A percentile compares a stretch with the other conserved stretches of the same genome.
Conservation (phyloP, 2,888 invertebrate genomes). For the Heteropelma amictum region DNA sequence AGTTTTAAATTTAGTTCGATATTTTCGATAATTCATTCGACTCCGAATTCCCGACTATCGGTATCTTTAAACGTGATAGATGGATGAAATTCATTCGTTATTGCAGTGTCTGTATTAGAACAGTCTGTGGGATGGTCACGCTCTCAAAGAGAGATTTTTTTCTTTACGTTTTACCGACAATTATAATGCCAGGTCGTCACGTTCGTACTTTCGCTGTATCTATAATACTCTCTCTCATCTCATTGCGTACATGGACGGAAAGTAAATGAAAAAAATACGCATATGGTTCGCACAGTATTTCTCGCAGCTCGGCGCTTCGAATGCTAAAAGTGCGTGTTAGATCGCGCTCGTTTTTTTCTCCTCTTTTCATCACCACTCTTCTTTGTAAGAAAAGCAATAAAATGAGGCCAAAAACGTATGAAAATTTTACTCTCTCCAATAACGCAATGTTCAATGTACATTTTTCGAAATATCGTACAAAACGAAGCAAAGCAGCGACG, state of each 20-base stretch:
- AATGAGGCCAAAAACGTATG: no score
- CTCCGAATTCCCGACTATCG: no score
- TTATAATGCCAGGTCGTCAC: constrained; percentile 57
- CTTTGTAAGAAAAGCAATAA: background rate
- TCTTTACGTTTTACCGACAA: constrained; percentile 47
- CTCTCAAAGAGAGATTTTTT: constrained; percentile 51
- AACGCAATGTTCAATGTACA: no score
- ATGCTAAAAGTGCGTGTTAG: background rate
- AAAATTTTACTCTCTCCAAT: no score
- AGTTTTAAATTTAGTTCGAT: no score
- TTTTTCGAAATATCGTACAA: no score
- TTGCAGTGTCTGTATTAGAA: constrained; percentile 10
- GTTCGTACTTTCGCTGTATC: constrained; percentile 57
- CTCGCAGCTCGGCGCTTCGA: background rate
- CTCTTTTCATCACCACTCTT: background rate
- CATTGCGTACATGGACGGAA: constrained; percentile 29
- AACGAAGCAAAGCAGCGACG: no score
- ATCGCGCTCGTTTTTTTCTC: background rate
- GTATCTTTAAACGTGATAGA: no score
- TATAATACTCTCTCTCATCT: constrained; percentile 30
- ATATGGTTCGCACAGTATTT: background rate
- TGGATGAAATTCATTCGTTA: background rate
- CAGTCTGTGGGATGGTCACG: constrained; percentile 48
- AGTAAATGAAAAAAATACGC: constrained; percentile 51
- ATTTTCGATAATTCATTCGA: no score